Evolutionary conservation across 2,797 vertebrate species (phyloP).

Genomic region (Yasuhikotakia modesta): DNA sequence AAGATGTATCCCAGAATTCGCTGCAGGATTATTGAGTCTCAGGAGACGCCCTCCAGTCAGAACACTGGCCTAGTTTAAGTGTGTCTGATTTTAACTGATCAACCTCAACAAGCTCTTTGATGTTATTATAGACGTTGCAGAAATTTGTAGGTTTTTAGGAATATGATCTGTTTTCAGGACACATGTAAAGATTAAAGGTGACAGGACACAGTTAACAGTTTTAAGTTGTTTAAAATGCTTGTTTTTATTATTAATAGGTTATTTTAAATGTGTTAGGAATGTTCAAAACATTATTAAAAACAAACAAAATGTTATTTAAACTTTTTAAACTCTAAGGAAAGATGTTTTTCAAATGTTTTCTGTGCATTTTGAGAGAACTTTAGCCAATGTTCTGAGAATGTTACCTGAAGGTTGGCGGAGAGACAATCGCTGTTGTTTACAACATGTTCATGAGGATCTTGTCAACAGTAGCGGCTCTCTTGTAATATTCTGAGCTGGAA

Average conservation of each 20-base stretch:
- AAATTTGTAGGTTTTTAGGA: neutral
- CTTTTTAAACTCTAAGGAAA: too few relatives aligned
- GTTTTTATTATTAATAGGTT: too few relatives aligned
- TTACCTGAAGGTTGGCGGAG: too few relatives aligned
- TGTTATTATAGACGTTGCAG: neutral
- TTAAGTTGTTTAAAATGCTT: too few relatives aligned
- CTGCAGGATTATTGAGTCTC: slow-evolving; percentile 55
- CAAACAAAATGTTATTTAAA: too few relatives aligned
- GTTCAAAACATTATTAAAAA: too few relatives aligned
- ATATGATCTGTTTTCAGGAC: neutral
- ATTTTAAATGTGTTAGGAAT: too few relatives aligned
- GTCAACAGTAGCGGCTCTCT: slow-evolving; percentile 10
- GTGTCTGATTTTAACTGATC: slow-evolving; percentile 23
- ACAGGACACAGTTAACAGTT: too few relatives aligned
- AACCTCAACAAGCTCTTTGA: slow-evolving; percentile 1
- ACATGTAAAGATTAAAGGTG: neutral
- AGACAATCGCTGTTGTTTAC: neutral
- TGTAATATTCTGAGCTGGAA: neutral
- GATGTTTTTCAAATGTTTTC: too few relatives aligned
- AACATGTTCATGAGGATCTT: slow-evolving; percentile 2
- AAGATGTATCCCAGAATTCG: slow-evolving; percentile 48
- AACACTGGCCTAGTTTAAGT: slow-evolving; percentile 52
- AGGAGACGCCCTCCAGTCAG: slow-evolving; percentile 54
- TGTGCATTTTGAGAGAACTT: too few relatives aligned
- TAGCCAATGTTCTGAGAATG: too few relatives aligned